Percentiles rank a stretch among this genome's conserved stretches.
Conservation (phyloP, 2,888 invertebrate species). For the Hololepta plana region DNA sequence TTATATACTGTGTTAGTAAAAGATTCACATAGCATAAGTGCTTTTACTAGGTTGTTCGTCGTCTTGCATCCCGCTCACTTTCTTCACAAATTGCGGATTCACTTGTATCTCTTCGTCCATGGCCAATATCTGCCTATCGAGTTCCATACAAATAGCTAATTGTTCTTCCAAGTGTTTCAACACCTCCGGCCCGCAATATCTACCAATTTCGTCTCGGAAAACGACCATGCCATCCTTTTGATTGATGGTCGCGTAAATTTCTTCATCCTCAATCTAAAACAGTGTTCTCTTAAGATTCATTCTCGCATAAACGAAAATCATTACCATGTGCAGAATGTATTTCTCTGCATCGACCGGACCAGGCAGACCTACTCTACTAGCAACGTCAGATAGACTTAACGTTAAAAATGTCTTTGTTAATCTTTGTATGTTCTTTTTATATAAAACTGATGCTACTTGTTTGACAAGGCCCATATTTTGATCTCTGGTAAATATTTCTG, state of each 20-base stretch:
- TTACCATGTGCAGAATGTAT: constrained; percentile 88
- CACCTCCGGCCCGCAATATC: constrained; percentile 80
- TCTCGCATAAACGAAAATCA: neutral
- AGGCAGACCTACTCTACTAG: constrained; percentile 70
- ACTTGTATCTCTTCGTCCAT: constrained; percentile 93
- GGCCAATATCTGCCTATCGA: constrained; percentile 73
- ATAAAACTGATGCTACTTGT: constrained; percentile 74
- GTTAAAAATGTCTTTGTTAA: constrained; percentile 90
- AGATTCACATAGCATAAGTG: constrained; percentile 26
- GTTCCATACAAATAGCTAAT: constrained; percentile 68
- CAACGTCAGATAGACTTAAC: constrained; percentile 73
- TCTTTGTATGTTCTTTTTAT: constrained; percentile 92
- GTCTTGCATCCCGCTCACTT: constrained; percentile 25
- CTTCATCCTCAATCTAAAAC: constrained; percentile 80
- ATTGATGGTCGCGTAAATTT: constrained; percentile 93
- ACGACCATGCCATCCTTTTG: constrained; percentile 97
- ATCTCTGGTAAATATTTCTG: constrained; percentile 62
- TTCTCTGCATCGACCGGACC: constrained; percentile 80
- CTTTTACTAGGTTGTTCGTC: constrained; percentile 27
- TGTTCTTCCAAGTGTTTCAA: constrained; percentile 72
- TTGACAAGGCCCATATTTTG: constrained; percentile 63
- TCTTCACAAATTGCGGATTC: constrained; percentile 54
- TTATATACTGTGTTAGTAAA: constrained; percentile 1
- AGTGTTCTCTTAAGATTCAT: too few species aligned
- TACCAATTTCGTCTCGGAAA: constrained; percentile 90